phyloP scores from a whole-genome alignment of 2,113 vertebrate genomes.

The Gorsachius goisagi region DNA sequence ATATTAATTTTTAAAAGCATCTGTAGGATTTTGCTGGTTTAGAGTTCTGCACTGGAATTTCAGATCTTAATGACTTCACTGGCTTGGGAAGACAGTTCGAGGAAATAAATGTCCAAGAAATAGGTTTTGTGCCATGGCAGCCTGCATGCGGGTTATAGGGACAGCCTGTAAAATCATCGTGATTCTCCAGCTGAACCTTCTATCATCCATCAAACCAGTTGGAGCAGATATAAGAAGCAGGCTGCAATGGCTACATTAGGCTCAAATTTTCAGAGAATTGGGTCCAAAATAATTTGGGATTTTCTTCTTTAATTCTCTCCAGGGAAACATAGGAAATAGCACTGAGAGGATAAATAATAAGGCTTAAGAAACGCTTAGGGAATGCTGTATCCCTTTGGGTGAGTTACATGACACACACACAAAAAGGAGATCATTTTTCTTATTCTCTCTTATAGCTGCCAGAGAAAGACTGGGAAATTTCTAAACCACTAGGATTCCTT shows the following conservation, averaged over 20 bases:
- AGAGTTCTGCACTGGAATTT: background rate
- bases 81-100: background rate
- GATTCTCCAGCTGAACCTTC: background rate
- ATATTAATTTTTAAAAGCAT: background rate
- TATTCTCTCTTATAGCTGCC: background rate
- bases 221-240: background rate
- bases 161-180: background rate
- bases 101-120: background rate
- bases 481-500: background rate
- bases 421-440: background rate
- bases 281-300: background rate
- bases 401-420: background rate
- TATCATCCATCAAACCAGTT: background rate
- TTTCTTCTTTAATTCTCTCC: background rate
- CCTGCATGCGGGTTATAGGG: rapidly evolving
- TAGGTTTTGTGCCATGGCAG: background rate
- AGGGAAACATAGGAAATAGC: background rate
- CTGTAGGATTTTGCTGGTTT: background rate
- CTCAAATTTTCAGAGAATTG: background rate
- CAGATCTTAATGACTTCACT: background rate
- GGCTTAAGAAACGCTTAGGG: background rate
- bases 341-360: background rate
- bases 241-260: background rate
- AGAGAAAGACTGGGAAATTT: background rate
- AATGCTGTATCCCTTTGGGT: background rate